These are phyloP conservation scores for Folsomia manolachei DNA, from an alignment of 2,888 invertebrate species.

Conservation along the genomic window DNA sequence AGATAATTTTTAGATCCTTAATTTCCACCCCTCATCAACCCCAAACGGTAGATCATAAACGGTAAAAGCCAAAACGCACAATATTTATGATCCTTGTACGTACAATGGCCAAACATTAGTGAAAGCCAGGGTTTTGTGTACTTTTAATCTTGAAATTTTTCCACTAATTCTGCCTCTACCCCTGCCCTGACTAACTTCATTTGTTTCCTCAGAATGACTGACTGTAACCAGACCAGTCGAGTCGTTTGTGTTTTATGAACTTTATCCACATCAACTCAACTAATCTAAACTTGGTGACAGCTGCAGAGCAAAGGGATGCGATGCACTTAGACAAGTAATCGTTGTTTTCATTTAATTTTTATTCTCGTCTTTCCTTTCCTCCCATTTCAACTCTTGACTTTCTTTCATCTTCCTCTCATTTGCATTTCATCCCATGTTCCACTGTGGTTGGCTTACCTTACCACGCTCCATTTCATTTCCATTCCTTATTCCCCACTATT, in stretches of 20 bases:
- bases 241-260: constrained; percentile 6
- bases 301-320: constrained; percentile 2
- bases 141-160: constrained; percentile 4
- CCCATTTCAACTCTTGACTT: not conserved
- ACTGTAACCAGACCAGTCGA: no score
- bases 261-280: not conserved
- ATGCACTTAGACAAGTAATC: not conserved
- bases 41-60: constrained; percentile 3
- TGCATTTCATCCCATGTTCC: not conserved
- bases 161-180: not conserved
- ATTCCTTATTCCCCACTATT: no score
- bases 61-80: constrained; percentile 7
- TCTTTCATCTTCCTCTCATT: not conserved
- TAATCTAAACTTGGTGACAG: not conserved
- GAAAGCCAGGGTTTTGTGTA: constrained; percentile 11
- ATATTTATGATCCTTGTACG: constrained; percentile 4
- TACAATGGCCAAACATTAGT: not conserved
- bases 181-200: no score
- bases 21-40: constrained; percentile 24
- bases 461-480: no score
- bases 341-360: constrained; percentile 8
- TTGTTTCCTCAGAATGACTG: no score
- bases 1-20: constrained; percentile 6
- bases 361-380: not conserved
- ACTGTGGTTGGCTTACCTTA: not conserved